These are phyloP conservation scores for Electrophaes corylata DNA, from an alignment of 2,888 invertebrate species.

Conservation along the genomic window DNA sequence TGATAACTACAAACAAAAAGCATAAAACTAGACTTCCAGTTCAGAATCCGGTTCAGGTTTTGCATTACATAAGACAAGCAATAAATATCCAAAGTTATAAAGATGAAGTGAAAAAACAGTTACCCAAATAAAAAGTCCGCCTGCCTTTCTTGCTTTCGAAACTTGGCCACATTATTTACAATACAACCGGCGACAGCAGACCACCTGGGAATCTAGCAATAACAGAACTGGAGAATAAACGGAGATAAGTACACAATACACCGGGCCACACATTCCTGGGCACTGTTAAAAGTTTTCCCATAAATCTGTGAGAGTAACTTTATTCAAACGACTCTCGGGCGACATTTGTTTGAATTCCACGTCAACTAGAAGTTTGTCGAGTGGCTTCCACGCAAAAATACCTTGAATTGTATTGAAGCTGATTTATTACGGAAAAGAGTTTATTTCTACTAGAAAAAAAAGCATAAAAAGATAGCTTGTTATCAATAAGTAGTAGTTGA, in stretches of 20 bases:
- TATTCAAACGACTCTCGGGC: constrained; percentile 82
- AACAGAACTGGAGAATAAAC: constrained; percentile 64
- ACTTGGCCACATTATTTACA: constrained; percentile 45
- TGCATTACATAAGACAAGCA: background rate
- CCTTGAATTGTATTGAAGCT: constrained; percentile 12
- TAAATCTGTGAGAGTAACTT: constrained; percentile 80
- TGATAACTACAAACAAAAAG: too few species aligned
- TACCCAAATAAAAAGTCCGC: constrained; percentile 27
- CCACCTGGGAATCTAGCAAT: constrained; percentile 63
- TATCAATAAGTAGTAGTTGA: too few species aligned
- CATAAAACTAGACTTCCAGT: too few species aligned
- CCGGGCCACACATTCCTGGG: constrained; percentile 64
- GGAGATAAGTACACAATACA: constrained; percentile 65
- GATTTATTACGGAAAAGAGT: background rate
- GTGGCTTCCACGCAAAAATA: constrained; percentile 21
- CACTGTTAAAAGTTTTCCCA: constrained; percentile 73
- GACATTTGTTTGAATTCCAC: constrained; percentile 79
- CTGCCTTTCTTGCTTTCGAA: constrained; percentile 28
- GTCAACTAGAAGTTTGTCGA: constrained; percentile 65
- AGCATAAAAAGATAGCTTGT: background rate
- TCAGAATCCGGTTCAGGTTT: too few species aligned
- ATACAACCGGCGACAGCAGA: constrained; percentile 46
- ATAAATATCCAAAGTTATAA: constrained; percentile 44
- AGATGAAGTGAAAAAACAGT: constrained; percentile 3
- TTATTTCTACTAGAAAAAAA: background rate